Percentiles rank a stretch among this genome's conserved stretches.
Evolutionary conservation across 92 coral and sea anemone genomes (phyloP).

Genomic region (Anthopleura xanthogrammica): DNA sequence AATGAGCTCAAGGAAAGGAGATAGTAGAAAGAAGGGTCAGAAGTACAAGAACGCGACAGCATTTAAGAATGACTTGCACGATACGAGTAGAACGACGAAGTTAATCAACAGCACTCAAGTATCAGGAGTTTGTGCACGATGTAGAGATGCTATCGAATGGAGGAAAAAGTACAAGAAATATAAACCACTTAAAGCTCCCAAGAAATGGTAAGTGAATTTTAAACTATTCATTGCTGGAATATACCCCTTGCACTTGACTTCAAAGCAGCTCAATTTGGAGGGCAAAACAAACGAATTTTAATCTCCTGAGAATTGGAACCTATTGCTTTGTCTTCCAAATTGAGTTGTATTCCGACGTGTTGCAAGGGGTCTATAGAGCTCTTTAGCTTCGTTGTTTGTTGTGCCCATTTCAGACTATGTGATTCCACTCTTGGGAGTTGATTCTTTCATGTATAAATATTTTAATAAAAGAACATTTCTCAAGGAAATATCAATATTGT

Average conservation of each 20-base stretch:
- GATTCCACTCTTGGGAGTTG: no score
- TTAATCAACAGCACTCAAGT: constrained; percentile 70
- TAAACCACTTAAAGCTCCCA: constrained; percentile 88
- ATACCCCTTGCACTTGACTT: no score
- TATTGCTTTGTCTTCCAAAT: no score
- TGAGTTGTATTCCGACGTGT: no score
- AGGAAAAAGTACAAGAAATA: constrained; percentile 87
- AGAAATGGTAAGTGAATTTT: constrained; percentile 69
- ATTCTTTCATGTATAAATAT: no score
- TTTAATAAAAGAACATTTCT: no score
- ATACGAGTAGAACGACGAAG: constrained; percentile 66
- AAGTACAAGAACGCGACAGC: constrained; percentile 76
- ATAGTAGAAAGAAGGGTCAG: constrained; percentile 72
- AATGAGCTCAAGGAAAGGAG: constrained; percentile 82
- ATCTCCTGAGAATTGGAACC: neutral
- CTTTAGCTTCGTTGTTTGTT: no score
- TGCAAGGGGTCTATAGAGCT: no score
- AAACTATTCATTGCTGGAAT: neutral
- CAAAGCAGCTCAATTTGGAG: no score
- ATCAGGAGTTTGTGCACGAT: constrained; percentile 87
- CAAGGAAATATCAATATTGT: no score
- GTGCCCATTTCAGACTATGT: no score
- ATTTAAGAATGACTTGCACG: constrained; percentile 82
- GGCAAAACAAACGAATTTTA: no score
- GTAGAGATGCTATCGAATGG: constrained; percentile 92